Evolutionary conservation across 2,888 invertebrate species (phyloP).

Genomic region (Hedychridium roseum): DNA sequence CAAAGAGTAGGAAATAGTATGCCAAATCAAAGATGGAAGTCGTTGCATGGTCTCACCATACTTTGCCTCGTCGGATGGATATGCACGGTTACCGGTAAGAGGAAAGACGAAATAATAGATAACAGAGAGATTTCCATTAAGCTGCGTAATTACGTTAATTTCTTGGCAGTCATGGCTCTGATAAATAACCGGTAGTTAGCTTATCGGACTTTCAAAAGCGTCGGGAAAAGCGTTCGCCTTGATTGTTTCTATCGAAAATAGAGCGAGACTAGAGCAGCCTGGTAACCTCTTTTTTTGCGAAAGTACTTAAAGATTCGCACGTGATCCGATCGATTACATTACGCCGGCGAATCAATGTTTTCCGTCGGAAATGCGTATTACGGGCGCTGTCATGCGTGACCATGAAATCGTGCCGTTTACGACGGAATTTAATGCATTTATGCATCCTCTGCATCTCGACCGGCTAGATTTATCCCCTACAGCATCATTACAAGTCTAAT

Average conservation of each 20-base stretch:
- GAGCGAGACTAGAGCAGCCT: slow-evolving; percentile 21
- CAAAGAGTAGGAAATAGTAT: slow-evolving; percentile 48
- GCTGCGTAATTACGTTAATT: no score
- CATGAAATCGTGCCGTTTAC: slow-evolving; percentile 22
- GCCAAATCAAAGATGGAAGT: slow-evolving; percentile 53
- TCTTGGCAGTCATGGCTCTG: no score
- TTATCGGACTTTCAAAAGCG: no score
- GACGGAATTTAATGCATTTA: background rate
- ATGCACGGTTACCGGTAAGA: slow-evolving; percentile 39
- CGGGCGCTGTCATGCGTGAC: slow-evolving; percentile 15
- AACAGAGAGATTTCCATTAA: no score
- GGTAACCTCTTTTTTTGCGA: slow-evolving; percentile 32
- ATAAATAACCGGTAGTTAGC: no score
- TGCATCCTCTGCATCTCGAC: background rate
- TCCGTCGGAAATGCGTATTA: slow-evolving; percentile 9
- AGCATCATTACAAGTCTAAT: no score
- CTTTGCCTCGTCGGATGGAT: slow-evolving; percentile 36
- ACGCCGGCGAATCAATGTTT: slow-evolving; percentile 15
- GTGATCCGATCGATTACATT: slow-evolving; percentile 23
- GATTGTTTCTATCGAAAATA: slow-evolving; percentile 20
- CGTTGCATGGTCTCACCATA: slow-evolving; percentile 32
- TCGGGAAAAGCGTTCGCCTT: no score
- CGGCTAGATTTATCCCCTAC: no score
- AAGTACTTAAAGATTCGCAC: slow-evolving; percentile 27
- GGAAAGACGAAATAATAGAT: no score